These are phyloP conservation scores for Accipiter virgatus DNA, from an alignment of 2,113 vertebrate genomes.

Conservation along the genomic window DNA sequence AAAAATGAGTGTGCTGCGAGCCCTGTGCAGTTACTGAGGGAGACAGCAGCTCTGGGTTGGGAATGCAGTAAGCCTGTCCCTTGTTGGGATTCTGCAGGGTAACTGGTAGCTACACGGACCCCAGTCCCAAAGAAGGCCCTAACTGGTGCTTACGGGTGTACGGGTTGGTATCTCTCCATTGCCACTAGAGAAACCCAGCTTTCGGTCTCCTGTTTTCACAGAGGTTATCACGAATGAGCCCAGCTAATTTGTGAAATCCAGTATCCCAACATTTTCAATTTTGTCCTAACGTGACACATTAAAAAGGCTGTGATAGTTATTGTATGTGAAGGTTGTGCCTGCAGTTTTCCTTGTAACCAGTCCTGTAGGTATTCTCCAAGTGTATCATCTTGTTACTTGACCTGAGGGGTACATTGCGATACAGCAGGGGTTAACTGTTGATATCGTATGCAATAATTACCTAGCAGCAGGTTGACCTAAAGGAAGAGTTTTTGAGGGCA, in stretches of 20 bases:
- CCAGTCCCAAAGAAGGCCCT: background rate
- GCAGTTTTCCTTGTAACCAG: rapidly evolving
- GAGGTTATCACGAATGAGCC: background rate
- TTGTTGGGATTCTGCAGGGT: background rate
- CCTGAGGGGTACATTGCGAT: background rate
- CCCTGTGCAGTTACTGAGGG: background rate
- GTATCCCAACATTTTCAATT: background rate
- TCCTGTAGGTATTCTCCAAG: background rate
- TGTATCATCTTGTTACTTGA: no score
- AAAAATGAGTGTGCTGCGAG: rapidly evolving
- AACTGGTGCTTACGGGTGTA: background rate
- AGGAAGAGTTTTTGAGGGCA: background rate
- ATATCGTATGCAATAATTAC: rapidly evolving
- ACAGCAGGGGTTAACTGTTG: no score
- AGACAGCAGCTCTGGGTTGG: background rate
- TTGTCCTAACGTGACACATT: background rate
- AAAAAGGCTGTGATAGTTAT: background rate
- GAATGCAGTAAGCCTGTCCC: background rate
- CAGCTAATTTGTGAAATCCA: background rate
- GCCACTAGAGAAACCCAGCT: no score
- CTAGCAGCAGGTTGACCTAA: background rate
- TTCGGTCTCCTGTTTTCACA: background rate
- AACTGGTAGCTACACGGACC: background rate
- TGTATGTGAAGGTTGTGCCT: no score
- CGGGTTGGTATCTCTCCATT: rapidly evolving